phyloP scores from a whole-genome alignment of 2,797 vertebrate genomes.

The Phoxinus dragarum region DNA sequence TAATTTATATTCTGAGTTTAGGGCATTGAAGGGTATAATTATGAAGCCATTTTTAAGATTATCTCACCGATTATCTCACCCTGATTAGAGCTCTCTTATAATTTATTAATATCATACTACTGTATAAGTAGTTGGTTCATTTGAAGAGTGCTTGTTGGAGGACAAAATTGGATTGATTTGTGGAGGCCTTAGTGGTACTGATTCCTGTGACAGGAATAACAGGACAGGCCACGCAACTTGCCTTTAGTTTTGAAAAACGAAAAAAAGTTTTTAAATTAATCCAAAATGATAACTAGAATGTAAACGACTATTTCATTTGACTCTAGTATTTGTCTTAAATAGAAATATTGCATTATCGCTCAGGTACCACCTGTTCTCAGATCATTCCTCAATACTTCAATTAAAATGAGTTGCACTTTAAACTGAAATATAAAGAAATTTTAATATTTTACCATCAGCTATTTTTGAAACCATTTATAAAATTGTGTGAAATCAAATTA shows the following conservation, averaged over 20 bases:
- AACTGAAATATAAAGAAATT: not conserved
- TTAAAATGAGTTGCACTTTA: not conserved
- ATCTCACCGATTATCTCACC: too few species aligned
- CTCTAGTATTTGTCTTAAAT: not conserved
- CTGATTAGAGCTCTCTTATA: too few species aligned
- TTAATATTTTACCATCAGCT: not conserved
- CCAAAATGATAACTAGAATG: not conserved
- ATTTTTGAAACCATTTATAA: not conserved
- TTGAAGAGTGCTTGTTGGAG: not conserved
- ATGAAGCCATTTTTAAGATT: not conserved
- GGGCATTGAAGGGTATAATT: not conserved
- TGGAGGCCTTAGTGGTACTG: not conserved
- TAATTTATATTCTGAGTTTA: slow-evolving; percentile 10
- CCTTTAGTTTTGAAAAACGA: not conserved
- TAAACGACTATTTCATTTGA: not conserved
- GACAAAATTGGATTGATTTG: not conserved
- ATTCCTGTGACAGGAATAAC: not conserved
- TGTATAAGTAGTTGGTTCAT: not conserved
- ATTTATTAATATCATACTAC: not conserved
- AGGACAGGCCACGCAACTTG: not conserved
- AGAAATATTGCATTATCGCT: not conserved
- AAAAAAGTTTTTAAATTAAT: not conserved
- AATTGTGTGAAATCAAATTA: not conserved
- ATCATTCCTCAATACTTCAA: not conserved
- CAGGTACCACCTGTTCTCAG: not conserved